Evolutionary conservation across 2,113 vertebrate genomes (phyloP).

Genomic region (Hippocampus comes): DNA sequence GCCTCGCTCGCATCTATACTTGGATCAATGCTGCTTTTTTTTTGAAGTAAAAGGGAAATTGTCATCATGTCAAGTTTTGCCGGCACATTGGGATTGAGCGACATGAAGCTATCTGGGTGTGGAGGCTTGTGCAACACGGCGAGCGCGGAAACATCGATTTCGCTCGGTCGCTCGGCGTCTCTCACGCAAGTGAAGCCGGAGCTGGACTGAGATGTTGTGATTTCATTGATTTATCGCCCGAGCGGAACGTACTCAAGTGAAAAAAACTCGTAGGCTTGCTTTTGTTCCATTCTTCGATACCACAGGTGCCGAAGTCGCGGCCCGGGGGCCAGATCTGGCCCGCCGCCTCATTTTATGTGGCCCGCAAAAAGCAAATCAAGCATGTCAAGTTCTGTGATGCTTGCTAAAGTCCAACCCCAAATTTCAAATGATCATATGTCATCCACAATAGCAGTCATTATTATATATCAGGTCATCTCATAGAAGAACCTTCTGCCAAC

Average conservation of each 20-base stretch:
- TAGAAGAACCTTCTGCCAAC: constrained; percentile 22
- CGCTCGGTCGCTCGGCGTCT: not conserved
- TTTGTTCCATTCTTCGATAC: not conserved
- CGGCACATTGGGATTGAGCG: not conserved
- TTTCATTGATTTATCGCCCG: not conserved
- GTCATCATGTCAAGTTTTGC: not conserved
- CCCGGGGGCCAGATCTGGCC: too few species aligned
- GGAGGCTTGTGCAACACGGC: not conserved
- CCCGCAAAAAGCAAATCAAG: too few species aligned
- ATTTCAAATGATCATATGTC: too few species aligned
- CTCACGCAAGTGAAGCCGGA: not conserved
- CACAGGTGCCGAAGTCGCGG: too few species aligned
- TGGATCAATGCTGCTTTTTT: not conserved
- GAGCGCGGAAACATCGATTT: not conserved
- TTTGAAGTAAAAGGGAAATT: not conserved
- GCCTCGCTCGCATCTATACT: not conserved
- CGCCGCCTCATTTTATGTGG: too few species aligned
- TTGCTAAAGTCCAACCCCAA: too few species aligned
- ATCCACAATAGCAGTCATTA: too few species aligned
- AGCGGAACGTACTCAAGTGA: not conserved
- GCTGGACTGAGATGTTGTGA: not conserved
- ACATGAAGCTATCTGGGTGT: not conserved
- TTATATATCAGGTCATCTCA: not conserved
- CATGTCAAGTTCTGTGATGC: too few species aligned
- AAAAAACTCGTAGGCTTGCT: not conserved